phyloP scores from a whole-genome alignment of 2,113 vertebrate genomes.

The rat (Rattus norvegicus) region GRCr8 NC_086023.1:75822001-75822500 shows the following conservation, averaged over 20 bases:
- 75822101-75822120: background rate
- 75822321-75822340: background rate
- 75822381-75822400: background rate
- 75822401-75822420: background rate
- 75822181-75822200: background rate
- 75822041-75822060: conserved; percentile 5
- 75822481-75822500: background rate
- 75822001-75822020: conserved; percentile 11
- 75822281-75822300: background rate
- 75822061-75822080: background rate
- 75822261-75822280: background rate
- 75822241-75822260: background rate
- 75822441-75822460: background rate
- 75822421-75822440: background rate
- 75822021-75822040: background rate
- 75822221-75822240: background rate
- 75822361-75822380: background rate
- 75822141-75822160: background rate
- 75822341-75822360: background rate
- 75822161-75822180: background rate
- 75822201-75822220: background rate
- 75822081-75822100: conserved; percentile 17
- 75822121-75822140: background rate
- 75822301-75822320: background rate
- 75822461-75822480: background rate